phyloP scores from a whole-genome alignment of 2,113 vertebrate genomes.

The Periophthalmus modestus region DNA sequence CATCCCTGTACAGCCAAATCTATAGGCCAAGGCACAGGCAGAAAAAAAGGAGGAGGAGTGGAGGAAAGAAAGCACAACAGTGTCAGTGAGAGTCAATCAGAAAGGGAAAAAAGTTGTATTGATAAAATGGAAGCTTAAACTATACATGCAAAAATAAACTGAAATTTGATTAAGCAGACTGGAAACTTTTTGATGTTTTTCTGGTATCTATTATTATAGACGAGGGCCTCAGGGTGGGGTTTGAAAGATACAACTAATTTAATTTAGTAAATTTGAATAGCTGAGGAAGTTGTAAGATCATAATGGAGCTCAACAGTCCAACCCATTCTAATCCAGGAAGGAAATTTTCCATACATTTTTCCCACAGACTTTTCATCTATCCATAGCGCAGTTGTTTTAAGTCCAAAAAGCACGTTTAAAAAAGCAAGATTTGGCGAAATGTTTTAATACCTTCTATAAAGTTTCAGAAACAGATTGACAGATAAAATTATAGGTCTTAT shows the following conservation, averaged over 20 bases:
- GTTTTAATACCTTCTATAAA: no score
- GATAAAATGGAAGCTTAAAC: slow-evolving; percentile 58
- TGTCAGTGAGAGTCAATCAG: slow-evolving; percentile 74
- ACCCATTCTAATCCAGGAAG: no score
- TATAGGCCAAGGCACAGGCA: slow-evolving; percentile 99
- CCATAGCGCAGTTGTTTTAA: no score
- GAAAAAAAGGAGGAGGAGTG: slow-evolving; percentile 81
- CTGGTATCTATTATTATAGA: neutral
- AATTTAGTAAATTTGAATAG: neutral
- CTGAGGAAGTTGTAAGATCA: no score
- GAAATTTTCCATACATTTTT: no score
- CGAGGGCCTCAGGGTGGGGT: no score
- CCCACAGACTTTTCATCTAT: no score
- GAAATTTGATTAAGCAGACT: slow-evolving; percentile 43
- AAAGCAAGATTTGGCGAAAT: no score
- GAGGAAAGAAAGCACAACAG: slow-evolving; percentile 73
- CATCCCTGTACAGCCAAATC: slow-evolving; percentile 99
- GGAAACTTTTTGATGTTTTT: slow-evolving; percentile 27
- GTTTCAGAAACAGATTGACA: no score
- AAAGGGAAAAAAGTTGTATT: slow-evolving; percentile 67
- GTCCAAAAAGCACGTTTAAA: no score
- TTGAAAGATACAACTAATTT: neutral
- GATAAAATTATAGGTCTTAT: no score
- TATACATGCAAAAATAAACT: slow-evolving; percentile 61
- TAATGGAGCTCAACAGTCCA: no score